Evolutionary conservation across 1,140 invertebrate species (phyloP), one percentile per base, ranked within the genome.

Genomic region (Caerostris extrusa): DNA sequence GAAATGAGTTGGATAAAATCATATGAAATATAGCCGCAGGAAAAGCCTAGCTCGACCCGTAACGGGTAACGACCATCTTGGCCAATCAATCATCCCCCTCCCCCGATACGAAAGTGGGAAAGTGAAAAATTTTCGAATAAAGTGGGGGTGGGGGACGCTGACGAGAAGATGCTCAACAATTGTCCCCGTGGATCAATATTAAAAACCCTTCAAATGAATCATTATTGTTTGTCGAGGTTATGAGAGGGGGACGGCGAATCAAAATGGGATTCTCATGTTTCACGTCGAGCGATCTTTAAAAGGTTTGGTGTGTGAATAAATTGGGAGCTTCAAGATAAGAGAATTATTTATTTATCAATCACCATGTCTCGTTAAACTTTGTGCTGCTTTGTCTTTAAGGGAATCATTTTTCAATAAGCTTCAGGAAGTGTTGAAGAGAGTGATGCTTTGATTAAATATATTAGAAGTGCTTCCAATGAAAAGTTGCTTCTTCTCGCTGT

Each of bases 1-100:
- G 91, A 93, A 93, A 93, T 86, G 91, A 58, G 91, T 86, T 83
- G 91, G 91, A 93, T 93, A 93, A 93, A 93, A 93, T 87, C 82
- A 93, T 93, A 71, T 93, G 83, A 93, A 87, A 86, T 93, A 93
- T 93, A 71, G 91, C 91, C 83, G 83, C 91, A 86, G 91, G 91
- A 93, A 83, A 85, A 19, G 67, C 82, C 60, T 55, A 12, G 71
- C 50, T 82, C 90, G 90, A 91, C 69, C 90, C 90, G 56, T 88
- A 88, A 88, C 60, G 86, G 85, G 86, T 91, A 91, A 85, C 60
- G 90, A 81, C 90, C 77, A 91, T 91, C 81, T 85, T 64, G 77
- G 60, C 77, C 34, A 85, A 91, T 91, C 90, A 91, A 91, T 91
- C 90, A 91, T 85, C 19, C 71, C 50, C 60, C 7, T n/a, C 34